Evolutionary conservation across 2,888 invertebrate genomes (phyloP).

Genomic region (Megastigmus dorsalis): DNA sequence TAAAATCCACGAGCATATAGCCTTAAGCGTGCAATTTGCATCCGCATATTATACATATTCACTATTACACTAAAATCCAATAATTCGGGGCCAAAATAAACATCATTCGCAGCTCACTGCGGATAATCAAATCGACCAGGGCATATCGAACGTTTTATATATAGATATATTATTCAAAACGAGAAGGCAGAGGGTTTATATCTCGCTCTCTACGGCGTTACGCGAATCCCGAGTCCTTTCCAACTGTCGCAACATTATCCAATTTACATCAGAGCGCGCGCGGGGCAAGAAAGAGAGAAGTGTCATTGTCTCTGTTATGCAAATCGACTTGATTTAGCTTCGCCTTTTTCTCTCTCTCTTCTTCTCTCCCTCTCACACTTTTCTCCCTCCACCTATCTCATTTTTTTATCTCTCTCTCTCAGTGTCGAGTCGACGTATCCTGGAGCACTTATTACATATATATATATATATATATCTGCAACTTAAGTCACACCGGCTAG

Average conservation of each 20-base stretch:
- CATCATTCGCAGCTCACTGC: too few species aligned
- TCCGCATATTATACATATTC: too few species aligned
- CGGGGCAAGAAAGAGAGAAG: conserved; percentile 55
- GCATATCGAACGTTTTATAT: too few species aligned
- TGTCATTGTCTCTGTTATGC: conserved; percentile 64
- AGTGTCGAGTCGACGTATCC: not conserved
- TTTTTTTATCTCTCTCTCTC: not conserved
- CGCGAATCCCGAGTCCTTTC: conserved; percentile 54
- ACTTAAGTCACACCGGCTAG: not conserved
- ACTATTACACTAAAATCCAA: too few species aligned
- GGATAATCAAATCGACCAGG: too few species aligned
- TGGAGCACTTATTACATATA: not conserved
- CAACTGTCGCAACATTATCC: conserved; percentile 58
- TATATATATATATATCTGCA: not conserved
- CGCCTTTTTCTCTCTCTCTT: conserved; percentile 52
- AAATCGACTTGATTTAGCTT: conserved; percentile 62
- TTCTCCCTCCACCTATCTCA: conserved; percentile 42
- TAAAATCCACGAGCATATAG: too few species aligned
- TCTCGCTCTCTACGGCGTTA: conserved; percentile 23
- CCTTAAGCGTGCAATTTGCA: too few species aligned
- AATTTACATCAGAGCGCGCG: conserved; percentile 51
- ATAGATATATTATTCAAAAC: too few species aligned
- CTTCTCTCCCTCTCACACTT: conserved; percentile 52
- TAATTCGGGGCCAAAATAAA: too few species aligned
- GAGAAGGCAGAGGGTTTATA: too few species aligned